Percentiles rank a stretch among this genome's conserved stretches.
Conservation (phyloP, 1,140 invertebrate genomes). For the Euglossa dilemma region DNA sequence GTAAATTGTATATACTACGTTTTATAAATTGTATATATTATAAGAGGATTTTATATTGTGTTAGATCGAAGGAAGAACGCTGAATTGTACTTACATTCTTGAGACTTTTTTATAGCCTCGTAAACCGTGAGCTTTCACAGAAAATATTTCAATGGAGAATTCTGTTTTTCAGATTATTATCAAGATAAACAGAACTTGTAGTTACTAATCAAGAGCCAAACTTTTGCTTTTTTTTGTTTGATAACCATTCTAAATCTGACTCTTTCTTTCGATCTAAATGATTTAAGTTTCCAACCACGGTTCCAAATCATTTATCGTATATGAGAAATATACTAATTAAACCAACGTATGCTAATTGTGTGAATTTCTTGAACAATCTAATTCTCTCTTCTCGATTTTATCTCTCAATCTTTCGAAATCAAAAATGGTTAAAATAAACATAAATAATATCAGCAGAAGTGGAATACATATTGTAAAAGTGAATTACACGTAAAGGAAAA, state of each 20-base stretch:
- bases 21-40: not conserved
- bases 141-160: constrained; percentile 19
- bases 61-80: not conserved
- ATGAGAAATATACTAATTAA: constrained; percentile 19
- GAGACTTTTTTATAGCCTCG: not conserved
- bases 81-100: not conserved
- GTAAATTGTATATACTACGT: no score
- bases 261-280: not conserved
- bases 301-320: not conserved
- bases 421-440: not conserved
- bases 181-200: not conserved
- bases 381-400: not conserved
- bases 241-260: not conserved
- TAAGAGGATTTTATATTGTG: not conserved
- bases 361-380: constrained; percentile 12
- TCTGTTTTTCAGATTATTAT: constrained; percentile 7
- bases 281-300: not conserved
- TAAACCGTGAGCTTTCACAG: constrained; percentile 6
- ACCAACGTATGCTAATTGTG: constrained; percentile 21
- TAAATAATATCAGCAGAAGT: not conserved
- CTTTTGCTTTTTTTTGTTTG: not conserved
- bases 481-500: not conserved
- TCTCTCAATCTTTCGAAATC: not conserved
- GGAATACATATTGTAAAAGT: not conserved
- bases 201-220: not conserved